A percentile compares a stretch with the other conserved stretches of the same genome.
Evolutionary conservation across 1,140 invertebrate species (phyloP).

Genomic region (Dreissena polymorpha): DNA sequence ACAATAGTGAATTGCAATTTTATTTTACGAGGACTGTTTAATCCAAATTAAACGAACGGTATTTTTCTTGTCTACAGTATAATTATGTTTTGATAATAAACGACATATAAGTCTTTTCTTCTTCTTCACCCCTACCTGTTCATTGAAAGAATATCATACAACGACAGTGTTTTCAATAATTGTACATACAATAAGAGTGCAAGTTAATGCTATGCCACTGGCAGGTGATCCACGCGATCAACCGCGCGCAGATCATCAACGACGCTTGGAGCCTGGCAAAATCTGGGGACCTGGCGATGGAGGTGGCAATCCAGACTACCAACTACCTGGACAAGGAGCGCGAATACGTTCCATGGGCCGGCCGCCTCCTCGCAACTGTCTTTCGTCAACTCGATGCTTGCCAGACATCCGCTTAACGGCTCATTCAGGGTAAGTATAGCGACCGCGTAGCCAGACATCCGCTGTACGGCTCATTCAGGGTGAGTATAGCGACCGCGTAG

Average conservation of each 20-base stretch:
- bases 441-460: slow-evolving; percentile 83
- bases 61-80: no score
- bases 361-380: slow-evolving; percentile 84
- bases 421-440: no score
- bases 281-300: slow-evolving; percentile 86
- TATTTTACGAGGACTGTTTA: no score
- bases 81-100: no score
- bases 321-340: slow-evolving; percentile 87
- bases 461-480: slow-evolving; percentile 75
- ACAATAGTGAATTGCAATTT: no score
- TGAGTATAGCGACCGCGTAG: slow-evolving; percentile 74
- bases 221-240: slow-evolving; percentile 85
- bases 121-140: no score
- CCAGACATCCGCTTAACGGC: no score
- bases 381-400: slow-evolving; percentile 80
- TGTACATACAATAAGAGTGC: no score
- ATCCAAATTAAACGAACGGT: no score
- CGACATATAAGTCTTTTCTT: no score
- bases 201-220: slow-evolving; percentile 65
- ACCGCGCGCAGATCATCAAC: slow-evolving; percentile 92
- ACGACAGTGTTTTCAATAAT: no score
- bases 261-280: slow-evolving; percentile 88
- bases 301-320: slow-evolving; percentile 85
- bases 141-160: no score
- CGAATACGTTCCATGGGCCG: slow-evolving; percentile 83